Evolutionary conservation across 2,113 vertebrate genomes (phyloP).

Genomic region (Emydura subglobosa): DNA sequence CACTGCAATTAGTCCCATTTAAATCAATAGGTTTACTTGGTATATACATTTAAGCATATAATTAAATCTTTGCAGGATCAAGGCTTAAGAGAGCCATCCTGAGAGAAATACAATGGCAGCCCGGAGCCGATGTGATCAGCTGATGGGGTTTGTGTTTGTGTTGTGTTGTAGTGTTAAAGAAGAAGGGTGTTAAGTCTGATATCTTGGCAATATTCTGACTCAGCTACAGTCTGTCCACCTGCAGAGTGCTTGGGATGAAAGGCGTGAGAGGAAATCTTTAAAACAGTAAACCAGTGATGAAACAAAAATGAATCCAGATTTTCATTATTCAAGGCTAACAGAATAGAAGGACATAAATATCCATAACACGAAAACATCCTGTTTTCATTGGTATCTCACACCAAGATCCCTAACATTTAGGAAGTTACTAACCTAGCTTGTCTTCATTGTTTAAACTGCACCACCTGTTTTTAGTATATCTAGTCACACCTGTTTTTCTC

Average conservation of each 20-base stretch:
- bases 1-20: not conserved
- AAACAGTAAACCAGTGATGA: not conserved
- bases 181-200: not conserved
- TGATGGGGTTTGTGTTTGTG: not conserved
- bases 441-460: not conserved
- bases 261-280: not conserved
- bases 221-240: not conserved
- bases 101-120: not conserved
- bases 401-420: not conserved
- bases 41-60: not conserved
- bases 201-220: not conserved
- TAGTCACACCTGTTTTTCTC: not conserved
- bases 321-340: not conserved
- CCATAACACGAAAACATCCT: not conserved
- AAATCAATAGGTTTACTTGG: not conserved
- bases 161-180: not conserved
- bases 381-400: not conserved
- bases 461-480: not conserved
- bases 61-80: not conserved
- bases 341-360: not conserved
- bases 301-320: not conserved
- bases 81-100: not conserved
- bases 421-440: not conserved
- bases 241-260: not conserved
- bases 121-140: not conserved